A percentile compares a stretch with the other conserved stretches of the same genome.
Evolutionary conservation across 1,140 invertebrate genomes (phyloP).

Genomic region (Aricia agestis): DNA sequence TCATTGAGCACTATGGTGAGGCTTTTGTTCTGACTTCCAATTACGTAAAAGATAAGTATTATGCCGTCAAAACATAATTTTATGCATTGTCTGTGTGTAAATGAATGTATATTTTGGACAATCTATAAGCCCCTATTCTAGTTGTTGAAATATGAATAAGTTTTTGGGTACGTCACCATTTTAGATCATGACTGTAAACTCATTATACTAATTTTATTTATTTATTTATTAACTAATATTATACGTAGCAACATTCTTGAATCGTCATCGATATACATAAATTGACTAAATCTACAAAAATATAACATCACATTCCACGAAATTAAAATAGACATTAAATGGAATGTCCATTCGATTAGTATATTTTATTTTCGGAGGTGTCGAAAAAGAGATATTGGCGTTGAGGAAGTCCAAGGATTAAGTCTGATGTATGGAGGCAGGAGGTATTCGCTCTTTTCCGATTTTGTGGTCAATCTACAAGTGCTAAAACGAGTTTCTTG

Average conservation of each 20-base stretch:
- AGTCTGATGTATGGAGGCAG: slow-evolving; percentile 24
- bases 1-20: no score
- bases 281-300: background rate
- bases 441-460: slow-evolving; percentile 35
- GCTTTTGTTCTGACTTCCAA: no score
- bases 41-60: no score
- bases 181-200: background rate
- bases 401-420: slow-evolving; percentile 11
- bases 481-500: slow-evolving; percentile 28
- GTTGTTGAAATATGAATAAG: no score
- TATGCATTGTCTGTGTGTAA: no score
- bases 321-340: background rate
- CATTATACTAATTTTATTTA: background rate
- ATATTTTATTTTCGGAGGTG: background rate
- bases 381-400: background rate
- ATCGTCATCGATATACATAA: background rate
- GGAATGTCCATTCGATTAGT: no score
- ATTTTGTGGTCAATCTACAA: slow-evolving; percentile 32
- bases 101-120: no score
- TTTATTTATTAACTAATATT: no score
- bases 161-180: no score
- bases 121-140: no score
- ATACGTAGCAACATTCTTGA: background rate
- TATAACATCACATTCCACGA: background rate
- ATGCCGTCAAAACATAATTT: no score